Evolutionary conservation across 1,140 invertebrate species (phyloP), one percentile per base, ranked within the genome.

Genomic region (Macrobrachium rosenbergii): DNA sequence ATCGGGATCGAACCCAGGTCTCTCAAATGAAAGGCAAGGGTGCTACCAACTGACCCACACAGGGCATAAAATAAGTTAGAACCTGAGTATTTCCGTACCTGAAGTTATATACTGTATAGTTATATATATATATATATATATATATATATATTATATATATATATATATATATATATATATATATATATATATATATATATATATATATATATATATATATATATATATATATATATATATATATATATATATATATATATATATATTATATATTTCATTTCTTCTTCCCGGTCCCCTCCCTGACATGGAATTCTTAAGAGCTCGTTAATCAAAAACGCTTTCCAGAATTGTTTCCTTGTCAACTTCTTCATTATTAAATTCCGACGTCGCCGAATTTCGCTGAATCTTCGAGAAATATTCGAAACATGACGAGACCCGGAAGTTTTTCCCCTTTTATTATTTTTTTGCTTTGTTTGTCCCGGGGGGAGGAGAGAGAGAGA

Each of bases 211-310:
- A 37, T 75, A 37, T 75, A 37, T 75, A 16, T 75, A 37, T 75
- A 37, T 75, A 37, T 75, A 75, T 75, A 37, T 23, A 37, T 75
- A 37, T 75, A 75, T 75, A 37, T 75, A 37, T 75, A 37, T 75
- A 75, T 75, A 37, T 75, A 37, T 75, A 37, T 75, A 37, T 75
- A 37, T 75, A 37, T 75, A 75, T 75, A 37, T 75, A 37, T 52
- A 52, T 52, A 52, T 52, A 52, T 52, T 52, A 52, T 52, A 52
- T 52, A 52, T 3, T 37, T 1, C 28, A 37, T 3, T 37, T 3
- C 28, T 37, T 3, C 28, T 37, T 3, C 3, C 28, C 28, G 1
- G 1, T 3, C 28, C 28, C 28, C 28, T 37, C 28, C 28, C 28
- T 8, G 52, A 52, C 28, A 52, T 2, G 0, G 12, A 52, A 12